These are phyloP conservation scores for Polia nebulosa DNA, from an alignment of 2,888 invertebrate genomes.

Conservation along the genomic window DNA sequence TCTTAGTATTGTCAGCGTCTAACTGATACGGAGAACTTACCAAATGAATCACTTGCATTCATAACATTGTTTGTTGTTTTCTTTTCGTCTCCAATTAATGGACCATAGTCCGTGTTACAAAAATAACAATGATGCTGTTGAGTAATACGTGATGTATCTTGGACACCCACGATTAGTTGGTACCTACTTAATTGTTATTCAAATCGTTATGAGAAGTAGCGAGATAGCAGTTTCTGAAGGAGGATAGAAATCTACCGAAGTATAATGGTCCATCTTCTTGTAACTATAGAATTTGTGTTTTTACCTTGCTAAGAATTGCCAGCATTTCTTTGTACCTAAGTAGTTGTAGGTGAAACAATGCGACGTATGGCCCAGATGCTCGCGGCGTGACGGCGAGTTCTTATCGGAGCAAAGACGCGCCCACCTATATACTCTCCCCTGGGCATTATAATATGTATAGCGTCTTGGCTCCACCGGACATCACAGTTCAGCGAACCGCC, in stretches of 20 bases:
- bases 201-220: constrained; percentile 13
- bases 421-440: constrained; percentile 62
- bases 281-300: background rate
- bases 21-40: constrained; percentile 11
- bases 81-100: constrained; percentile 19
- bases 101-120: constrained; percentile 37
- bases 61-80: constrained; percentile 11
- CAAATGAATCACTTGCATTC: constrained; percentile 33
- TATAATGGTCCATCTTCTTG: background rate
- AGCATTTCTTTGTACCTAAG: constrained; percentile 28
- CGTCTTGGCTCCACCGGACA: constrained; percentile 57
- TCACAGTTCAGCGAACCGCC: constrained; percentile 70
- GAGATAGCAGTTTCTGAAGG: constrained; percentile 7
- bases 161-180: constrained; percentile 42
- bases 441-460: constrained; percentile 46
- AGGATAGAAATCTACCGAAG: background rate
- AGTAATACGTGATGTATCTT: constrained; percentile 46
- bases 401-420: constrained; percentile 74
- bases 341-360: constrained; percentile 70
- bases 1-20: constrained; percentile 23
- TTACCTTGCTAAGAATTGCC: constrained; percentile 1
- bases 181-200: constrained; percentile 13
- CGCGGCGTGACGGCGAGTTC: constrained; percentile 78
- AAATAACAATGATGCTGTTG: constrained; percentile 54
- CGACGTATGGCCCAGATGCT: constrained; percentile 77